Base-by-base conservation (phyloP, 2,888 invertebrate species). In the Gryllus longicercus region DNA sequence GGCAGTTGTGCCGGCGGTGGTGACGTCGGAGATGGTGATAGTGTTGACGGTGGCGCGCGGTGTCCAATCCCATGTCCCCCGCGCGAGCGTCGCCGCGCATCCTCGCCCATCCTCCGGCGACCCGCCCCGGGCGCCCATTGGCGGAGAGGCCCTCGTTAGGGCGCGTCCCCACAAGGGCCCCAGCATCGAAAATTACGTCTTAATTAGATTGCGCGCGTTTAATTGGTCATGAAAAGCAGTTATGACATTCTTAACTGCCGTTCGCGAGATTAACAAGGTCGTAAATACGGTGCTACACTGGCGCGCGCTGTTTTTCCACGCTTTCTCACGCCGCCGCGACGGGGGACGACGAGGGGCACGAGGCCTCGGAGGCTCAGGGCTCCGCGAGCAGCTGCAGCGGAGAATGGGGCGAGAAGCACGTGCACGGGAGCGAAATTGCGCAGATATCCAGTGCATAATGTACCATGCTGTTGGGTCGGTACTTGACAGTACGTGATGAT, bases 181-280 rank as follows among this genome's bases (percentile, higher is more conserved):
- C 63, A 12, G 63, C 63, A 63, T 11, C 63, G 63, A 63, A 63
- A 63, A 63, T 63, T 63, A 63, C 63, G n/a, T 63, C 63, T 63
- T 63, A 63, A 63, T 63, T 63, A 63, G 63, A 63, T n/a, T 63
- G 63, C 63, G n/a, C 63, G n/a, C 63, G 63, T 63, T 63, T 63
- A 63, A 63, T 63, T 63, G 63, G 63, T 63, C 63, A 63, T 63
- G 63, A 63, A 38, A 63, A 63, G 63, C 63, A 63, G 63, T 63
- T 63, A 63, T 63, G 63, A 63, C 63, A 63, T 63, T 63, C 63
- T 63, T 63, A 63, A 63, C 63, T 63, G 63, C 63, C 63, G 63
- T 63, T 63, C n/a, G 63, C 63, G 63, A 63, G 63, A 63, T 63
- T 63, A 63, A 63, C 63, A 63, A 63, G 63, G n/a, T 63, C 63